Percentiles rank a stretch among this genome's conserved stretches.
Evolutionary conservation across 2,113 vertebrate species (phyloP).

Genomic region (Eulemur rufifrons): DNA sequence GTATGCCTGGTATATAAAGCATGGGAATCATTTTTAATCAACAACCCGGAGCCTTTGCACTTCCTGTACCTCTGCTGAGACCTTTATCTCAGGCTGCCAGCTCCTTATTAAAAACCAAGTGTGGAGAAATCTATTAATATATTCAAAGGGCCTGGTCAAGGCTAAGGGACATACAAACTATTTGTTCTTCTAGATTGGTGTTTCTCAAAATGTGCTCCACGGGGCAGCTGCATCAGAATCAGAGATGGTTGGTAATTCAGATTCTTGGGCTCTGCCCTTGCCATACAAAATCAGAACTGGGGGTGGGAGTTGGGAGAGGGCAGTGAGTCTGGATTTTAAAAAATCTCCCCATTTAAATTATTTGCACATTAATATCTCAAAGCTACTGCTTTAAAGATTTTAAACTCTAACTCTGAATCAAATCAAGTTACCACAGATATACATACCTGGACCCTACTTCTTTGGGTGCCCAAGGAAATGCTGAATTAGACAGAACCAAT

Average conservation of each 20-base stretch:
- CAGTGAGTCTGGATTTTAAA: neutral
- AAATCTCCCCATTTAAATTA: neutral
- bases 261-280: neutral
- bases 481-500: neutral
- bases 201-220: neutral
- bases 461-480: neutral
- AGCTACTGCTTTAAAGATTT: slow-evolving; percentile 8
- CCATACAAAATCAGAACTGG: neutral
- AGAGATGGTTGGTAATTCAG: neutral
- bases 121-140: neutral
- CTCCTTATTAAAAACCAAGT: neutral
- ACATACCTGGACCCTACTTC: neutral
- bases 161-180: neutral
- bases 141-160: neutral
- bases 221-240: neutral
- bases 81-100: neutral
- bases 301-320: neutral
- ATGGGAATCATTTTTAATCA: neutral
- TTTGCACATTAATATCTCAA: slow-evolving; percentile 8
- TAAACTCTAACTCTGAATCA: neutral
- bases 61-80: neutral
- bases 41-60: neutral
- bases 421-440: neutral
- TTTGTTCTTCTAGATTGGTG: neutral
- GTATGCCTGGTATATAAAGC: neutral